These are phyloP conservation scores for Trachurus trachurus DNA, from an alignment of 2,797 vertebrate genomes.

Conservation along the genomic window DNA sequence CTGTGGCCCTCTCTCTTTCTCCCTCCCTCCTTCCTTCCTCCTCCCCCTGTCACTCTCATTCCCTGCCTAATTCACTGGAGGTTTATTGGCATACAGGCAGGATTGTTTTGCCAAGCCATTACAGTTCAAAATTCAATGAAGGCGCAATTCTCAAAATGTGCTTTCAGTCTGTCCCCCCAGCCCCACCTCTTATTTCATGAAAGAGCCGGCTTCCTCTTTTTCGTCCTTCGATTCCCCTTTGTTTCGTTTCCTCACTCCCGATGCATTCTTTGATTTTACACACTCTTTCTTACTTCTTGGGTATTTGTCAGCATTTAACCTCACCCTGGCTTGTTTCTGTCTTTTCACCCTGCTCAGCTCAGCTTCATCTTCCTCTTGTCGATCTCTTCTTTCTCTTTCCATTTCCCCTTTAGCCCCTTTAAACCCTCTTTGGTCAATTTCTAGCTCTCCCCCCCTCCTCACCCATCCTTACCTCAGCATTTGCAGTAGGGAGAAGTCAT, in stretches of 20 bases:
- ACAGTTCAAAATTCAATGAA: conserved; percentile 85
- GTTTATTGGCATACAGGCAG: conserved; percentile 80
- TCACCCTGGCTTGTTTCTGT: background rate
- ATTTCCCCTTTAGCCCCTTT: conserved; percentile 58
- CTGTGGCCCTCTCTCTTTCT: conserved; percentile 35
- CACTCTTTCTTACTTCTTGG: conserved; percentile 15
- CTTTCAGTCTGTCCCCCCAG: conserved; percentile 62
- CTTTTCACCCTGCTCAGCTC: conserved; percentile 21
- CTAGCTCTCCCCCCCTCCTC: background rate
- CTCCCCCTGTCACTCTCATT: conserved; percentile 65
- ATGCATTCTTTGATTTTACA: conserved; percentile 39
- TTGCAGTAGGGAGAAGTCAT: conserved; percentile 46
- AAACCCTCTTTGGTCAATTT: conserved; percentile 60
- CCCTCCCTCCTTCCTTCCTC: conserved; percentile 36
- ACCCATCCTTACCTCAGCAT: conserved; percentile 56
- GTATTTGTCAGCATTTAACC: conserved; percentile 55
- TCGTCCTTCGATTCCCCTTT: conserved; percentile 58
- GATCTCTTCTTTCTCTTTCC: conserved; percentile 31
- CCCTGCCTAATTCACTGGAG: conserved; percentile 79
- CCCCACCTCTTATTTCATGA: conserved; percentile 23
- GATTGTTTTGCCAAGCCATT: conserved; percentile 85
- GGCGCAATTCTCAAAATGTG: conserved; percentile 79
- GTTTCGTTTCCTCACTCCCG: conserved; percentile 25
- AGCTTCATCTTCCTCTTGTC: conserved; percentile 41
- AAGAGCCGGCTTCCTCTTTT: conserved; percentile 56